phyloP scores from a whole-genome alignment of 2,113 vertebrate genomes.

The Crotalus horridus region DNA sequence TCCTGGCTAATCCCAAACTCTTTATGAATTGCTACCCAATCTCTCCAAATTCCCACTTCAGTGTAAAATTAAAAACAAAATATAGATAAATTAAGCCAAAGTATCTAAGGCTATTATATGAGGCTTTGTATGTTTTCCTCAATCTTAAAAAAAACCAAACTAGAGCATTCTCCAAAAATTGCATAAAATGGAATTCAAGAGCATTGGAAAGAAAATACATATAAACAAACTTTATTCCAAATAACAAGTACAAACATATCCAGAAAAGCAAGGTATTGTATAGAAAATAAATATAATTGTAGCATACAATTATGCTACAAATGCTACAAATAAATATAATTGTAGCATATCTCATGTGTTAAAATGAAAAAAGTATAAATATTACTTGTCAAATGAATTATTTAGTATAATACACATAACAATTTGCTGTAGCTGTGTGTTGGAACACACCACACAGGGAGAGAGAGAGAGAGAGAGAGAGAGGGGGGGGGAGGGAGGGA shows the following conservation, averaged over 20 bases:
- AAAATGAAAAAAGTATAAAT: not conserved
- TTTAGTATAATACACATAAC: not conserved
- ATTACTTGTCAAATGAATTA: not conserved
- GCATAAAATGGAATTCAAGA: not conserved
- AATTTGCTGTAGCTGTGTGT: not conserved
- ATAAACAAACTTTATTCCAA: not conserved
- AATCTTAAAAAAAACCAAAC: not conserved
- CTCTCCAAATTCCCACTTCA: slow-evolving; percentile 27
- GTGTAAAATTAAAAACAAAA: slow-evolving; percentile 36
- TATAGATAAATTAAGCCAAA: not conserved
- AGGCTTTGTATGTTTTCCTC: not conserved
- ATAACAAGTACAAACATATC: not conserved
- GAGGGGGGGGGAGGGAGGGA: no score
- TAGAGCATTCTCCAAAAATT: not conserved
- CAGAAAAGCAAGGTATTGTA: not conserved
- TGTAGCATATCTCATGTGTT: not conserved
- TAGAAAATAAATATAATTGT: not conserved
- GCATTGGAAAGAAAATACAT: not conserved
- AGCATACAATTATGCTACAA: no score
- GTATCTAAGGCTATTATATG: slow-evolving; percentile 2
- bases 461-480: no score
- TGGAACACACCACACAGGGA: not conserved
- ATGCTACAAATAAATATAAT: not conserved
- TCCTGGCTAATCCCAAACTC: slow-evolving; percentile 35
- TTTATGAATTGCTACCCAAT: slow-evolving; percentile 22